These are phyloP conservation scores for Callochromis pleurospilus DNA, from an alignment of 2,113 vertebrate genomes.

Conservation along the genomic window DNA sequence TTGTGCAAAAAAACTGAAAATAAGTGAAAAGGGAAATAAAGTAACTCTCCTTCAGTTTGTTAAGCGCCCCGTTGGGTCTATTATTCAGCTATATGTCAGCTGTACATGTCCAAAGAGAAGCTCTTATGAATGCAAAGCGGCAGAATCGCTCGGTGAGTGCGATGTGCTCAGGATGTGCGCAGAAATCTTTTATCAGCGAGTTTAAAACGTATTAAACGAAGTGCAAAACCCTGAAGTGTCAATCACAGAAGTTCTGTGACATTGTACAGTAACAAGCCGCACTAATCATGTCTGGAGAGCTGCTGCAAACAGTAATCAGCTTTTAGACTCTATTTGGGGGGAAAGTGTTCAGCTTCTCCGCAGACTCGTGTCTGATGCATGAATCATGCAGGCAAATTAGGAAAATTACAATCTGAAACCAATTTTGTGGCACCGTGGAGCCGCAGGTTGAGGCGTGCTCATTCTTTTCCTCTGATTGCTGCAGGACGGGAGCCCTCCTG, in stretches of 20 bases:
- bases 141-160: not conserved
- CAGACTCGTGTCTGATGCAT: not conserved
- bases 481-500: not conserved
- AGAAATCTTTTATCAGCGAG: not conserved
- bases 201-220: not conserved
- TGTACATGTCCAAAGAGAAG: not conserved
- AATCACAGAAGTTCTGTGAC: not conserved
- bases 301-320: not conserved
- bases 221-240: not conserved
- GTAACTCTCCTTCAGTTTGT: not conserved
- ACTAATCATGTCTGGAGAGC: not conserved
- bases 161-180: not conserved
- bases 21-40: not conserved
- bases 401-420: not conserved
- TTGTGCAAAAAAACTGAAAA: not conserved
- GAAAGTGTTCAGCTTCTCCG: not conserved
- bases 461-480: not conserved
- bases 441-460: not conserved
- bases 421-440: not conserved
- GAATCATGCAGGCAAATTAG: not conserved
- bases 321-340: not conserved
- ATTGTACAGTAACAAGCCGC: not conserved
- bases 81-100: not conserved
- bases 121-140: not conserved
- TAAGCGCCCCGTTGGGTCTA: rapidly evolving